A percentile compares a stretch with the other conserved stretches of the same genome.
Evolutionary conservation across 2,113 vertebrate genomes (phyloP).

Genomic region (Macquaria ambigua): DNA sequence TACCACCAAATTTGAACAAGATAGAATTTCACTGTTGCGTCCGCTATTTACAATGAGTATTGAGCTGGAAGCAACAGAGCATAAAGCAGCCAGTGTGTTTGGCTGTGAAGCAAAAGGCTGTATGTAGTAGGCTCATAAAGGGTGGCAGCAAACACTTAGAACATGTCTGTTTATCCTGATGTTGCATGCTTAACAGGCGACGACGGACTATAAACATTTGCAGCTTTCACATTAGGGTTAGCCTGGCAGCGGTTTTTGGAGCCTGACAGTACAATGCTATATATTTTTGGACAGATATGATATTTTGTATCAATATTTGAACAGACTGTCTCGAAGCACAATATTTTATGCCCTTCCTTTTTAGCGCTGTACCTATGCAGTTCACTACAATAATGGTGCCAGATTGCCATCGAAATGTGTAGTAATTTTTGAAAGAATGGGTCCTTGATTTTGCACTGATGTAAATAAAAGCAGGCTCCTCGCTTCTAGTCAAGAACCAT

Average conservation of each 20-base stretch:
- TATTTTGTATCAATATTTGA: neutral
- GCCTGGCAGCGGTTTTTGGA: slow-evolving; percentile 5
- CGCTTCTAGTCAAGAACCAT: too few relatives aligned
- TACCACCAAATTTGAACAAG: slow-evolving; percentile 10
- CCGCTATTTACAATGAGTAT: slow-evolving; percentile 29
- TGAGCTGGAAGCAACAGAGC: slow-evolving; percentile 41
- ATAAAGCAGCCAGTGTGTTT: slow-evolving; percentile 50
- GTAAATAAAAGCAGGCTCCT: neutral
- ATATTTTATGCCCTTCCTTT: neutral
- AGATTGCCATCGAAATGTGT: neutral
- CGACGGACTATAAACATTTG: slow-evolving; percentile 22
- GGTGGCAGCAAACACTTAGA: slow-evolving; percentile 42
- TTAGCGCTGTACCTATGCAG: neutral
- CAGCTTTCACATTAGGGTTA: slow-evolving; percentile 13
- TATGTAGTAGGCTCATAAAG: slow-evolving; percentile 37
- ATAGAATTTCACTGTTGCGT: slow-evolving; percentile 39
- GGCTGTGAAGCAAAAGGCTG: slow-evolving; percentile 39
- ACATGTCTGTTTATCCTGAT: slow-evolving; percentile 47
- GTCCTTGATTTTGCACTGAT: neutral
- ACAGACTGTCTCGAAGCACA: neutral
- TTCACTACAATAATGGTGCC: neutral
- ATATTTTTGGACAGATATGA: neutral
- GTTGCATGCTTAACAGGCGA: slow-evolving; percentile 31
- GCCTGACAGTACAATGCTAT: neutral
- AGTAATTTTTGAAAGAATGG: neutral